Evolutionary conservation across 1,140 invertebrate genomes (phyloP), one percentile per base, ranked within the genome.

Genomic region (Lordiphosa mommai): DNA sequence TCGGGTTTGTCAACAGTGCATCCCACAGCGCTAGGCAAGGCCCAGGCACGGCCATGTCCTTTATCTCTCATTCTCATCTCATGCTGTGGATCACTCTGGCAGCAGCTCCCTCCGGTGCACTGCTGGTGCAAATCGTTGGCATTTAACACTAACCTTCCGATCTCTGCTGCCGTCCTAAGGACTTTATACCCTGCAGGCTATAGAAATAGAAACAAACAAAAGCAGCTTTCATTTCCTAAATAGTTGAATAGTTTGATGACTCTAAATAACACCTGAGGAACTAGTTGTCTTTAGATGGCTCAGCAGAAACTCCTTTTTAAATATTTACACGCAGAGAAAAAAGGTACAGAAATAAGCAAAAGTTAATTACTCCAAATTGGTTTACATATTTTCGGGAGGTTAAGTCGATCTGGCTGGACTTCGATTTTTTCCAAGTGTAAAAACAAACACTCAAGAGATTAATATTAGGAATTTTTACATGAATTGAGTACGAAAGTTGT

Each of bases 41-140:
- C n/a, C n/a, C n/a, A n/a, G n/a, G n/a, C n/a, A 68, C 56, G 23
- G 63, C 55, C 13, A 44, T 57, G 56, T 61, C 60, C 46, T 61
- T 50, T 59, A 34, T 47, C 23, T 41, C 41, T 59, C 55, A 71
- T 53, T 53, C 59, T 12, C 27, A 49, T 57, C 49, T 44, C 52
- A 38, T 9, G 52, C 66, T 63, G 53, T 67, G 76, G 74, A 58
- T 73, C 65, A 50, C 34, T 8, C 44, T 38, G 41, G 27, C 12
- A 7, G 43, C 37, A 47, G 44, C 68, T 60, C 59, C 72, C 72
- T 66, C 64, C 40, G 63, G 72, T 79, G 72, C 77, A 29, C 77
- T 70, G 77, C 77, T 84, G 77, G 77, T 84, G 77, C 72, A 84
- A 84, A 84, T 84, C 60, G 77, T 30, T 55, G 49, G 43, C 77